phyloP scores from a whole-genome alignment of 2,113 vertebrate species.

The Piaya cayana region DNA sequence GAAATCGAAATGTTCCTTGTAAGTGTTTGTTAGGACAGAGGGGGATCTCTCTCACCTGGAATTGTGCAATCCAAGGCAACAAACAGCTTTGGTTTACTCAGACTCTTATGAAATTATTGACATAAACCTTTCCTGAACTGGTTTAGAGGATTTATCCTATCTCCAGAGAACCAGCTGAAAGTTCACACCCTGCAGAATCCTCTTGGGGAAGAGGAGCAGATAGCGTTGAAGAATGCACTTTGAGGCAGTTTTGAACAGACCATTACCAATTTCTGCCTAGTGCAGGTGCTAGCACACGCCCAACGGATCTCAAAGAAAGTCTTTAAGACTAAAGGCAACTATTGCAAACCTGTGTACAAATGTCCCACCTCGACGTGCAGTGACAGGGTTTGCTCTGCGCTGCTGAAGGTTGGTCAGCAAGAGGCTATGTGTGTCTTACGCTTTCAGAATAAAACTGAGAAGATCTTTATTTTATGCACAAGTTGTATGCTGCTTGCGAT shows the following conservation, averaged over 20 bases:
- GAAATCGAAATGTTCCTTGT: not conserved
- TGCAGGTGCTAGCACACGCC: not conserved
- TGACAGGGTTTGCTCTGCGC: not conserved
- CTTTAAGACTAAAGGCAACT: not conserved
- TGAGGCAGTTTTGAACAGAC: not conserved
- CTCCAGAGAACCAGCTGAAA: constrained; percentile 27
- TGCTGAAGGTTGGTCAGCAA: not conserved
- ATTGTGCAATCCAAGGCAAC: constrained; percentile 10
- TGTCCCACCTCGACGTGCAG: not conserved
- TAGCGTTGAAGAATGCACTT: not conserved
- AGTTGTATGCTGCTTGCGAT: not conserved
- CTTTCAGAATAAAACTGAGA: not conserved
- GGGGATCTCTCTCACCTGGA: not conserved
- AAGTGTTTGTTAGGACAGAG: not conserved
- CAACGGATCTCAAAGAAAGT: not conserved
- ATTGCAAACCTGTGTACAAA: not conserved
- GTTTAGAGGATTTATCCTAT: not conserved
- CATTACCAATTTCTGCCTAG: not conserved
- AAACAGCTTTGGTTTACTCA: constrained; percentile 15
- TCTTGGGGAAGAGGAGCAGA: not conserved
- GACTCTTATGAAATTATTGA: not conserved
- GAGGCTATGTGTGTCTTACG: not conserved
- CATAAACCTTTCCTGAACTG: not conserved
- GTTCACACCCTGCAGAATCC: not conserved
- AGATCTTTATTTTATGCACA: not conserved